phyloP scores from a whole-genome alignment of 92 coral and sea anemone species.

The Bergia puertoricense region DNA sequence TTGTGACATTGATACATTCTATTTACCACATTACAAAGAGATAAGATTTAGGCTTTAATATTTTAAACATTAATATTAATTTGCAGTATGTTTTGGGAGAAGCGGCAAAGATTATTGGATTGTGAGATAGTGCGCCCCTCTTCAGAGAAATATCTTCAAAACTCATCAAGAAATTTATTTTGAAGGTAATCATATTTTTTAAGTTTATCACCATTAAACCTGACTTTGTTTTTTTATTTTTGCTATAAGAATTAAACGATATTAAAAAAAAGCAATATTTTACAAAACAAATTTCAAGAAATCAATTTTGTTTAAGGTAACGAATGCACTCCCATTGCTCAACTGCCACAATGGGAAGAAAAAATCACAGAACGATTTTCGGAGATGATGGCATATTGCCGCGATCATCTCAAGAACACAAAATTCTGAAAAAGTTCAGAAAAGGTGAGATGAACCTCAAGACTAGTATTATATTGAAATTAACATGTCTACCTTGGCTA shows the following conservation, averaged over 20 bases:
- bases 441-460: conserved; percentile 36
- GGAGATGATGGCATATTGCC: conserved; percentile 40
- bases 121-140: conserved; percentile 15
- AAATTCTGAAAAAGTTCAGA: conserved; percentile 49
- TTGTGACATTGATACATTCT: not conserved
- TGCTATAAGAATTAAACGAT: too few relatives aligned
- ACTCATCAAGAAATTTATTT: not conserved
- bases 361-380: conserved; percentile 26
- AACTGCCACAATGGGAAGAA: conserved; percentile 34
- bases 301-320: conserved; percentile 44
- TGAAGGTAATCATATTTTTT: not conserved
- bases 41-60: not conserved
- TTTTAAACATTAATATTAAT: not conserved
- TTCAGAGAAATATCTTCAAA: not conserved
- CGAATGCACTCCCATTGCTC: conserved; percentile 45
- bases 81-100: conserved; percentile 24
- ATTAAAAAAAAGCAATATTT: conserved; percentile 33
- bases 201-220: conserved; percentile 8
- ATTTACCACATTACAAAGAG: conserved; percentile 20
- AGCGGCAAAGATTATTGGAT: conserved; percentile 7
- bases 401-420: conserved; percentile 46
- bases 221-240: not conserved
- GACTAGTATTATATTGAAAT: too few relatives aligned
- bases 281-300: not conserved
- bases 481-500: not conserved